phyloP scores from a whole-genome alignment of 2,113 vertebrate genomes.

The Podarcis raffonei region DNA sequence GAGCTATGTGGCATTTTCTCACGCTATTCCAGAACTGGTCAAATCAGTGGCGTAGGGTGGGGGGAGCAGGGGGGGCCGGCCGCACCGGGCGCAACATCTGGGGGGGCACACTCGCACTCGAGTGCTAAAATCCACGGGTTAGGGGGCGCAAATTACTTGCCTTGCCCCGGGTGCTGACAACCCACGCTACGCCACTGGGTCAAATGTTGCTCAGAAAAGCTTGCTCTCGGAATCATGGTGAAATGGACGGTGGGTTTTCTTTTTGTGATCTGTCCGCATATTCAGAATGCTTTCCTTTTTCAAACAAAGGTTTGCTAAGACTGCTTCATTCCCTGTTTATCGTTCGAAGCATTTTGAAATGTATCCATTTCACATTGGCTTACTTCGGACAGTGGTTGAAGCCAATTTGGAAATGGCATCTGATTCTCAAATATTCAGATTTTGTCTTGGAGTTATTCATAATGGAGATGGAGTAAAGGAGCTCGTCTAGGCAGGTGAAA shows the following conservation, averaged over 20 bases:
- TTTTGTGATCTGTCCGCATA: background rate
- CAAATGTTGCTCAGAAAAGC: no score
- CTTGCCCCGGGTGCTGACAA: no score
- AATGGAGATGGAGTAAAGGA: background rate
- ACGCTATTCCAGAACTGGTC: background rate
- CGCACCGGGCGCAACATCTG: no score
- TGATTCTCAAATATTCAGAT: rapidly evolving
- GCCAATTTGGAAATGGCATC: background rate
- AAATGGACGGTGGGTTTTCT: background rate
- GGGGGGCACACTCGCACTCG: no score
- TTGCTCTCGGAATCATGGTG: rapidly evolving
- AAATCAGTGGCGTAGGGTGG: no score
- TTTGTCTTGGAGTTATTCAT: rapidly evolving
- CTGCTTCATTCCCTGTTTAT: background rate
- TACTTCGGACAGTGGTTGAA: background rate
- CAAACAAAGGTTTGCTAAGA: background rate
- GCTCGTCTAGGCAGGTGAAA: rapidly evolving
- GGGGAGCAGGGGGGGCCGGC: no score
- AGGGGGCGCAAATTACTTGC: no score
- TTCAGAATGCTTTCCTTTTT: background rate
- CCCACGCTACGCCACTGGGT: no score
- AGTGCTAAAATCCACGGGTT: no score
- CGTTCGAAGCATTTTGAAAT: background rate
- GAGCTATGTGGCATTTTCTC: background rate
- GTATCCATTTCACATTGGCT: background rate